Conservation (phyloP, 2,113 vertebrate genomes). For the Odobenus rosmarus region DNA sequence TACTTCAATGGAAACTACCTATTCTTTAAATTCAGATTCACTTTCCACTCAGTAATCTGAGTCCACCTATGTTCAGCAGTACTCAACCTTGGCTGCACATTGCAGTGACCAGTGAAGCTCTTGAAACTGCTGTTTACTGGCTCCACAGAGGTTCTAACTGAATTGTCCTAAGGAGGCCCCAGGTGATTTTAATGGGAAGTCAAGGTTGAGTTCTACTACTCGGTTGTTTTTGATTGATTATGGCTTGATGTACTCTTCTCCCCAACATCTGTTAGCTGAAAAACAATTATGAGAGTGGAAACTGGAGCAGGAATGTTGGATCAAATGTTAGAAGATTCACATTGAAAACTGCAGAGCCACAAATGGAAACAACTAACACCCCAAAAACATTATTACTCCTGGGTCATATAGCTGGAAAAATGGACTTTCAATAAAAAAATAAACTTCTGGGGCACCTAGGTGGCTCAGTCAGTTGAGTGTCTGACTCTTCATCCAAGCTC, state of each 20-base stretch:
- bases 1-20: neutral
- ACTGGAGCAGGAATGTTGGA: neutral
- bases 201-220: neutral
- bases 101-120: neutral
- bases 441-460: neutral
- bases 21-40: neutral
- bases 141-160: neutral
- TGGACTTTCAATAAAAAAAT: neutral
- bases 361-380: neutral
- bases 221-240: neutral
- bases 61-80: neutral
- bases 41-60: neutral
- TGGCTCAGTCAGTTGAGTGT: neutral
- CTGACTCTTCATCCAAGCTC: too few relatives aligned
- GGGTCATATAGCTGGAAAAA: neutral
- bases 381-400: neutral
- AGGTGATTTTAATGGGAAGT: neutral
- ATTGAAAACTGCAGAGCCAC: neutral
- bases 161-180: neutral
- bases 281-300: neutral
- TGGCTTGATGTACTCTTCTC: neutral
- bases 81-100: neutral
- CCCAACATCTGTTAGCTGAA: neutral
- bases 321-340: neutral
- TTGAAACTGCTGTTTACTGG: neutral